phyloP scores from a whole-genome alignment of 2,113 vertebrate species.

The Vireo altiloquus region DNA sequence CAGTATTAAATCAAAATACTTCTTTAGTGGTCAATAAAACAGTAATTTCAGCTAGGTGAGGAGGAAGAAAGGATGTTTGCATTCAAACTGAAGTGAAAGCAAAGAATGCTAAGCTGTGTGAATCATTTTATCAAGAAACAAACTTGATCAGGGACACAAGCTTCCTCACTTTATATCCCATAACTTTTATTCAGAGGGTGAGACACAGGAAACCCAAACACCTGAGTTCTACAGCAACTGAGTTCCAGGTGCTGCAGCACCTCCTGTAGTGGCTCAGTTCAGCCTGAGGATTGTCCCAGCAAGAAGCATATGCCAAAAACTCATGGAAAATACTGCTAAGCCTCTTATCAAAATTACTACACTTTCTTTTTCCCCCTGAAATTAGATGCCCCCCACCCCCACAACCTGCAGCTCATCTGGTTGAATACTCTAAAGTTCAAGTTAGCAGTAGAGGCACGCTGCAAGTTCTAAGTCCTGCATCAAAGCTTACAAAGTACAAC shows the following conservation, averaged over 20 bases:
- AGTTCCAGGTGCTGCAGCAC: background rate
- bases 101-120: background rate
- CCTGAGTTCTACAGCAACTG: background rate
- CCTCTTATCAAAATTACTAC: background rate
- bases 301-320: background rate
- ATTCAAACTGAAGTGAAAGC: background rate
- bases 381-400: background rate
- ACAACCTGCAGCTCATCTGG: background rate
- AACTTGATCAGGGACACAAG: accelerated
- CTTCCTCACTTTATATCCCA: background rate
- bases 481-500: background rate
- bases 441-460: background rate
- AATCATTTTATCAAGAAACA: background rate
- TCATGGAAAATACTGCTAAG: background rate
- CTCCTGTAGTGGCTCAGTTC: background rate
- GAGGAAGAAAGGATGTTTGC: background rate
- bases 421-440: background rate
- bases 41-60: background rate
- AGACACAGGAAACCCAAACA: background rate
- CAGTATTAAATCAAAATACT: background rate
- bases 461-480: background rate
- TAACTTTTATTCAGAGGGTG: background rate
- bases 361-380: background rate
- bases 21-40: background rate
- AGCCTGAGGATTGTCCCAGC: background rate